Evolutionary conservation across 2,113 vertebrate genomes (phyloP).

Genomic region (Macrotus californicus): DNA sequence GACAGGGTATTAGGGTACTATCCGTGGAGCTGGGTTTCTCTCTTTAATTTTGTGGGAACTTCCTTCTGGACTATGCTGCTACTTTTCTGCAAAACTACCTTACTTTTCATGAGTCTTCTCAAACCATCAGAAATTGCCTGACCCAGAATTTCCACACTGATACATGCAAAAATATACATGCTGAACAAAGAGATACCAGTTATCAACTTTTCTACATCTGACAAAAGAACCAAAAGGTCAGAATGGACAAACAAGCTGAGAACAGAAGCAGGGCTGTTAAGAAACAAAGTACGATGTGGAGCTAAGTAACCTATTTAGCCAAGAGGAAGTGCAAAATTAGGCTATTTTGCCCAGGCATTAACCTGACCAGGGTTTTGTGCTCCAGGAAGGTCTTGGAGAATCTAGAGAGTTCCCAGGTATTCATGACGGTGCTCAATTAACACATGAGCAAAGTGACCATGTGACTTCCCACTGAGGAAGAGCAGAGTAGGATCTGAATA

Average conservation of each 20-base stretch:
- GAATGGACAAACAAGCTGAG: background rate
- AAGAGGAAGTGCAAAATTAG: background rate
- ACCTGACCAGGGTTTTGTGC: background rate
- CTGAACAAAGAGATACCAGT: background rate
- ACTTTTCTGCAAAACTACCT: background rate
- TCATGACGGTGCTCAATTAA: background rate
- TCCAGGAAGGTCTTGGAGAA: background rate
- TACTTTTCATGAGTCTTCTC: slow-evolving; percentile 17
- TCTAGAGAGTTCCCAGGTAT: background rate
- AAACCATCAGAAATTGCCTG: slow-evolving; percentile 9
- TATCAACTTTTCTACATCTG: slow-evolving; percentile 1
- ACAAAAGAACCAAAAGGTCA: slow-evolving; percentile 32
- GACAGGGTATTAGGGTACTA: background rate
- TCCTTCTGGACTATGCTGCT: slow-evolving; percentile 12
- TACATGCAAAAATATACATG: background rate
- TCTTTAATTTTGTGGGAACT: background rate
- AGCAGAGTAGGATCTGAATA: background rate
- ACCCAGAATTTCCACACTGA: slow-evolving; percentile 11
- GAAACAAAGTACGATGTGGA: background rate
- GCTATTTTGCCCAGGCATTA: background rate
- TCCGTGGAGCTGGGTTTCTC: background rate
- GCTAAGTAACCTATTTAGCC: background rate
- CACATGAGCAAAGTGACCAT: background rate
- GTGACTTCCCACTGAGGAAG: background rate
- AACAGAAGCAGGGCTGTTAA: background rate